phyloP scores from a whole-genome alignment of 2,797 vertebrate genomes.

The Alcedo atthis region DNA sequence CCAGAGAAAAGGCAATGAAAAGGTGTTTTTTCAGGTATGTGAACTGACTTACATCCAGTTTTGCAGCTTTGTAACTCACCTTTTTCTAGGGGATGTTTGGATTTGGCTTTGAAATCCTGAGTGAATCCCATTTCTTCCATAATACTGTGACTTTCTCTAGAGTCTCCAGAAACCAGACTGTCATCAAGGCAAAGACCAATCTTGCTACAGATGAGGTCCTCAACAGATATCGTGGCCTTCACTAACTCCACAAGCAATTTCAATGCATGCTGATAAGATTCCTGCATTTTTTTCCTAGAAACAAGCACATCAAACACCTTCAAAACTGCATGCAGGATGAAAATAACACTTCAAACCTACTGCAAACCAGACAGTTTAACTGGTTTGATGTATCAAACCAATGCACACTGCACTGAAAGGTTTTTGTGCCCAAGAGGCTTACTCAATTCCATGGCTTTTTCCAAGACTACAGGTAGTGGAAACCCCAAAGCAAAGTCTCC shows the following conservation, averaged over 20 bases:
- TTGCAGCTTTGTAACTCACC: not conserved
- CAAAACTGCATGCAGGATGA: not conserved
- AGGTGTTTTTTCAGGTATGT: not conserved
- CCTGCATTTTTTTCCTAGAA: conserved; percentile 80
- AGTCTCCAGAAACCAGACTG: conserved; percentile 45
- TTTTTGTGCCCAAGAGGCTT: not conserved
- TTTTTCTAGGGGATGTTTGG: not conserved
- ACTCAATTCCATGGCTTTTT: not conserved
- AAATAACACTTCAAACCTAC: not conserved
- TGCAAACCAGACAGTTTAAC: not conserved
- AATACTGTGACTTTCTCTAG: conserved; percentile 16
- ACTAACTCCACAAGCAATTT: conserved; percentile 87
- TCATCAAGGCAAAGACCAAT: conserved; percentile 78
- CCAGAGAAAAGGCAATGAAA: not conserved
- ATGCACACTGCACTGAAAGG: not conserved
- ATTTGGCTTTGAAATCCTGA: conserved; percentile 11
- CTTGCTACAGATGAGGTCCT: conserved; percentile 86
- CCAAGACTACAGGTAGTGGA: not conserved
- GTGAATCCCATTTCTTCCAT: conserved; percentile 31
- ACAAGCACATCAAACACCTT: not conserved
- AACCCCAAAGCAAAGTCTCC: not conserved
- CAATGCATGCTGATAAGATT: conserved; percentile 82
- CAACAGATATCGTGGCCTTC: conserved; percentile 78
- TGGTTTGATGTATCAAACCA: not conserved
- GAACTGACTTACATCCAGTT: not conserved